phyloP scores from a whole-genome alignment of 2,797 vertebrate genomes.

The Pelochelys cantorii region DNA sequence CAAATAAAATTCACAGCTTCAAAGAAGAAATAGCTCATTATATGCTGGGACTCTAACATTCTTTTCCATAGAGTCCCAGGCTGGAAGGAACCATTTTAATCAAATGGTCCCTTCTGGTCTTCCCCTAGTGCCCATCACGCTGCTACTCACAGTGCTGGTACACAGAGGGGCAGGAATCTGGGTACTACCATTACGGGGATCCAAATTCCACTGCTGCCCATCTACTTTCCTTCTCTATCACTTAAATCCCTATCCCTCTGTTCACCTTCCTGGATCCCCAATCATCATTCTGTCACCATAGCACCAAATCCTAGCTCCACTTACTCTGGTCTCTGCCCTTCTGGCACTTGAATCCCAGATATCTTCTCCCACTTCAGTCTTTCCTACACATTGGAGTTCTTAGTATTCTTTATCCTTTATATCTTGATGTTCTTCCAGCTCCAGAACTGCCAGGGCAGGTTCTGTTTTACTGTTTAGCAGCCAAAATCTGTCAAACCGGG shows the following conservation, averaged over 20 bases:
- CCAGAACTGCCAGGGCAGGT: not conserved
- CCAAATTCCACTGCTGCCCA: not conserved
- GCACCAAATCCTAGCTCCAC: not conserved
- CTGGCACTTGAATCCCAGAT: not conserved
- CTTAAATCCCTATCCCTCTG: not conserved
- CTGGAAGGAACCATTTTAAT: not conserved
- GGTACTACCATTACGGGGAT: not conserved
- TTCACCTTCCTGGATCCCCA: not conserved
- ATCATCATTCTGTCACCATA: not conserved
- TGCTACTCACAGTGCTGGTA: not conserved
- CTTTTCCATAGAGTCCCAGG: not conserved
- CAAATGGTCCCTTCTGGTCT: not conserved
- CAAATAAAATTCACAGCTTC: conserved; percentile 98
- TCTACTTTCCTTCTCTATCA: not conserved
- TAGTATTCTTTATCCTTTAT: not conserved
- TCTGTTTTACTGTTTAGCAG: not conserved
- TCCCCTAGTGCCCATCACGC: not conserved
- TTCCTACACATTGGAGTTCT: not conserved
- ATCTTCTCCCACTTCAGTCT: not conserved
- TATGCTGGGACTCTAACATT: not conserved
- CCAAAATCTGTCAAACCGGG: not conserved
- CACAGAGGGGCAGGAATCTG: too few relatives aligned
- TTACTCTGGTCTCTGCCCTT: not conserved
- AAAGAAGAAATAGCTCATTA: conserved; percentile 70
- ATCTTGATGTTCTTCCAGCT: not conserved